Conservation (phyloP, 2,113 vertebrate genomes). For the Felis chaus region DNA sequence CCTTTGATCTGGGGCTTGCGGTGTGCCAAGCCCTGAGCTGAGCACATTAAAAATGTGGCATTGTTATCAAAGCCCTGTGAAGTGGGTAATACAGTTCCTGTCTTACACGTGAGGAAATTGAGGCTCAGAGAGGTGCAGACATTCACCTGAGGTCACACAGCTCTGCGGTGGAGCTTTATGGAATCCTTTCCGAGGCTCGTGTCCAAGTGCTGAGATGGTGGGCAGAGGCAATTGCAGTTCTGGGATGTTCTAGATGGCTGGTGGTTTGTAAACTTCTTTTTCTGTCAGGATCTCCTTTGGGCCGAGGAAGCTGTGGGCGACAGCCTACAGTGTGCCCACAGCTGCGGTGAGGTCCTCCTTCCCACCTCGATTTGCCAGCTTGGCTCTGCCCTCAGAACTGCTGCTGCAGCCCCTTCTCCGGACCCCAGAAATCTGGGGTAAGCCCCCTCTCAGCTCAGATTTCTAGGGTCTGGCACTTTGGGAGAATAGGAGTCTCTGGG, state of each 20-base stretch:
- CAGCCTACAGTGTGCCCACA: neutral
- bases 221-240: neutral
- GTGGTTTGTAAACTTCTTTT: neutral
- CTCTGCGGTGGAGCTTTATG: neutral
- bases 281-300: neutral
- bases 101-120: neutral
- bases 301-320: neutral
- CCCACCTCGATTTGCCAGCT: neutral
- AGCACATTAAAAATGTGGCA: neutral
- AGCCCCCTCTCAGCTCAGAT: neutral
- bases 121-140: neutral
- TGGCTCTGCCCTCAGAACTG: neutral
- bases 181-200: neutral
- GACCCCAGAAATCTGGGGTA: neutral
- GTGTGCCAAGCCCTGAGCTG: neutral
- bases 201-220: neutral
- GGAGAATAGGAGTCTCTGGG: neutral
- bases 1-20: neutral
- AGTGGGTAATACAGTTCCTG: neutral
- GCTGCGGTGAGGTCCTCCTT: neutral
- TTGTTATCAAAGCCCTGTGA: neutral
- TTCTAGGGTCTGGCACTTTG: neutral
- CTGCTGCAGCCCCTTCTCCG: neutral
- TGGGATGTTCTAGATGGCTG: neutral
- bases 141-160: neutral